Conservation (phyloP, 2,113 vertebrate genomes). For the Fulmarus glacialis region DNA sequence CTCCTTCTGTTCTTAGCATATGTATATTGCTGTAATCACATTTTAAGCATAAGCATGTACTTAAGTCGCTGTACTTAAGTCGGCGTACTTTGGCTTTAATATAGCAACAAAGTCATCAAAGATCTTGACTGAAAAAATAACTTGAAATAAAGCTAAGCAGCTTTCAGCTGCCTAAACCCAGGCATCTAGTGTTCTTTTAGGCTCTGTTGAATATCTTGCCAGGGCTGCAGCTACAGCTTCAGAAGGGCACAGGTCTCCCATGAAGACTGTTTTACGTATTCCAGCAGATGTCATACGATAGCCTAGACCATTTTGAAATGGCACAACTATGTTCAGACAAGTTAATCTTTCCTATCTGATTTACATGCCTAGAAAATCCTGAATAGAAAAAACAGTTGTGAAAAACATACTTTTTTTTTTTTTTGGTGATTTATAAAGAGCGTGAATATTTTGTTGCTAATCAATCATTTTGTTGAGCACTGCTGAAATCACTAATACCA, state of each 20-base stretch:
- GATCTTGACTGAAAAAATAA: neutral
- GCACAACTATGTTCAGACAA: neutral
- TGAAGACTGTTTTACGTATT: neutral
- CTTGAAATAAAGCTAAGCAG: neutral
- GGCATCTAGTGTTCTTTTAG: neutral
- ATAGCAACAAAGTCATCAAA: neutral
- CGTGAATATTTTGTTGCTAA: neutral
- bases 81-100: neutral
- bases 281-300: neutral
- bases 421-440: neutral
- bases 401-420: neutral
- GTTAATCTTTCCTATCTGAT: neutral
- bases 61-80: neutral
- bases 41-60: neutral
- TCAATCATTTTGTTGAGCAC: neutral
- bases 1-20: neutral
- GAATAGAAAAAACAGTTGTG: neutral
- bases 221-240: neutral
- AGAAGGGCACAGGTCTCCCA: neutral
- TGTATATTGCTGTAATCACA: neutral
- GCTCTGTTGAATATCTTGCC: neutral
- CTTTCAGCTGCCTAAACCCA: neutral
- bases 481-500: neutral
- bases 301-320: neutral
- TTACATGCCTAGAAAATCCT: neutral